These are phyloP conservation scores for Pardalotus punctatus DNA, from an alignment of 2,113 vertebrate species.

Conservation along the genomic window DNA sequence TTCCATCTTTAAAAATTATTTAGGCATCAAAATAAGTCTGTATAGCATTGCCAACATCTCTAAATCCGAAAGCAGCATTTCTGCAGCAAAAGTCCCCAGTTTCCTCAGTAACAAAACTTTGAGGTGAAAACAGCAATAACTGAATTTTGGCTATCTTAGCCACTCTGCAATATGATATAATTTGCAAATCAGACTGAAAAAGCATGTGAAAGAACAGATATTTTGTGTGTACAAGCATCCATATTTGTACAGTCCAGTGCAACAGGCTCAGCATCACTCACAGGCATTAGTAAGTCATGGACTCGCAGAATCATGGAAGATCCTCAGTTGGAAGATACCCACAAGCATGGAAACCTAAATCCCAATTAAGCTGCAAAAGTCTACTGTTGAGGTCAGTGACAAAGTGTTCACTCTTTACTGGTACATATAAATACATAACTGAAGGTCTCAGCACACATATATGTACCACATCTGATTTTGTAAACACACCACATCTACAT, in stretches of 20 bases:
- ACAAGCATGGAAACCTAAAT: background rate
- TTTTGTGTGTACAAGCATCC: background rate
- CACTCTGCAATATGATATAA: background rate
- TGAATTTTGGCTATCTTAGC: background rate
- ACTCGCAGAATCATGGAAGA: background rate
- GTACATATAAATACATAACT: background rate
- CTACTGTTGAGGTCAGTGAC: background rate
- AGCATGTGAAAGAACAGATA: background rate
- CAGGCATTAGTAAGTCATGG: background rate
- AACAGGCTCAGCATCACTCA: background rate
- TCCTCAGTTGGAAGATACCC: background rate
- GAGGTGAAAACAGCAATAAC: background rate
- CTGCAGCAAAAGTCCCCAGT: background rate
- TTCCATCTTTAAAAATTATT: background rate
- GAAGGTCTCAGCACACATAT: background rate
- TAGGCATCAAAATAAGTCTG: background rate
- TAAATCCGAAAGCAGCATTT: background rate
- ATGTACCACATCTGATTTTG: background rate
- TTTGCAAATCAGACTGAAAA: background rate
- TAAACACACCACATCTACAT: background rate
- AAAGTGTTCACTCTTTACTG: background rate
- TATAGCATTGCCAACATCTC: background rate
- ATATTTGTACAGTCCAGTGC: background rate
- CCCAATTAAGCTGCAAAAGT: background rate
- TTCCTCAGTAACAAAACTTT: slow-evolving; percentile 18